phyloP scores from a whole-genome alignment of 2,113 vertebrate species.

The Hyaena hyaena region DNA sequence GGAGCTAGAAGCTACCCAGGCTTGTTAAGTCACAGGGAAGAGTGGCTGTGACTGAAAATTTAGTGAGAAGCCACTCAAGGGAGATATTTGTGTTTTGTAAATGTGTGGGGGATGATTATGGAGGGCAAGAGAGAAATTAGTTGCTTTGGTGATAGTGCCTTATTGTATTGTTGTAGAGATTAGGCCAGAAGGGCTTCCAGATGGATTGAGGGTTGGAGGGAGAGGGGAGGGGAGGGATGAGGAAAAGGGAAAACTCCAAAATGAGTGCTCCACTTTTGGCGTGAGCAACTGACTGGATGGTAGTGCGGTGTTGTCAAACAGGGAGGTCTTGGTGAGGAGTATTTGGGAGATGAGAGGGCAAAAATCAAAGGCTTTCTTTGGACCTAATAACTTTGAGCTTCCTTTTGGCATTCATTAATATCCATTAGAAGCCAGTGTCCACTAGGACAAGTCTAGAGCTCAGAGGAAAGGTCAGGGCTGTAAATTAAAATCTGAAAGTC shows the following conservation, averaged over 20 bases:
- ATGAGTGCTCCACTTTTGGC: background rate
- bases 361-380: background rate
- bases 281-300: background rate
- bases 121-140: background rate
- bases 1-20: background rate
- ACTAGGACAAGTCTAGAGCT: conserved; percentile 33
- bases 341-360: background rate
- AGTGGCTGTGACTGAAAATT: background rate
- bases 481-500: conserved; percentile 56
- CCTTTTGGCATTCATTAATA: conserved; percentile 59
- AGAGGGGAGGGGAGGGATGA: background rate
- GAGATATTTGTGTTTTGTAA: background rate
- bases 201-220: background rate
- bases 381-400: background rate
- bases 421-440: conserved; percentile 39
- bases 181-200: conserved; percentile 44
- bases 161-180: background rate
- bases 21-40: background rate
- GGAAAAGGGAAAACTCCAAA: background rate
- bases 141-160: background rate
- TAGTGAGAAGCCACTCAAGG: background rate
- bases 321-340: background rate
- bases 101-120: background rate
- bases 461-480: conserved; percentile 49
- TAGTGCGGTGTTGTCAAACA: background rate